Evolutionary conservation across 1,140 invertebrate species (phyloP).

Genomic region (Trinorchestia longiramus): DNA sequence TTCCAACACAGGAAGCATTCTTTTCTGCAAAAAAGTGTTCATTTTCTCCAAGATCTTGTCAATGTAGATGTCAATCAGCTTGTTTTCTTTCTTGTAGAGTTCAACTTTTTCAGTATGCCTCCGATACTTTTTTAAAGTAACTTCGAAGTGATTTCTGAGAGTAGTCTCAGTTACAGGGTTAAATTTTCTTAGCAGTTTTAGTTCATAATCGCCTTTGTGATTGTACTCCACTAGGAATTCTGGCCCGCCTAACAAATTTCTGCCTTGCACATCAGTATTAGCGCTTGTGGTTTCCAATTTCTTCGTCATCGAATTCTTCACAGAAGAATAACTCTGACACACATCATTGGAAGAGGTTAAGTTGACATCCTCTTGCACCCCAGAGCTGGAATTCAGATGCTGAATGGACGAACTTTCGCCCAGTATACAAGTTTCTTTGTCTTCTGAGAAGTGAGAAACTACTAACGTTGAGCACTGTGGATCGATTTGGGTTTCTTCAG

Average conservation of each 20-base stretch:
- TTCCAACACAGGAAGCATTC: conserved; percentile 9
- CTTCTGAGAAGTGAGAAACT: no score
- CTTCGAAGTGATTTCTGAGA: background rate
- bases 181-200: background rate
- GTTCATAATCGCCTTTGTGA: background rate
- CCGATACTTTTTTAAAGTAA: background rate
- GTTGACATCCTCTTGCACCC: background rate
- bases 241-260: background rate
- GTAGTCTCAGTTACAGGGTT: background rate
- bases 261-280: background rate
- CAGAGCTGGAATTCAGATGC: background rate
- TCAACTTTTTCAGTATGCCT: conserved; percentile 6
- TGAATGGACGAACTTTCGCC: background rate
- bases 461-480: no score
- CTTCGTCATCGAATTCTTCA: background rate
- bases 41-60: background rate
- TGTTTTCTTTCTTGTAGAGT: conserved; percentile 13
- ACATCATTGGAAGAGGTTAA: background rate
- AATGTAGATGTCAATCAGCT: background rate
- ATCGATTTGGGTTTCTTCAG: no score
- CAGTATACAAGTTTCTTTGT: no score
- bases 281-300: background rate
- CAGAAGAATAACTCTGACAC: background rate
- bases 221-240: background rate
- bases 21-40: background rate